Conservation (phyloP, 2,113 vertebrate species). For the Leucoraja erinaceus region DNA sequence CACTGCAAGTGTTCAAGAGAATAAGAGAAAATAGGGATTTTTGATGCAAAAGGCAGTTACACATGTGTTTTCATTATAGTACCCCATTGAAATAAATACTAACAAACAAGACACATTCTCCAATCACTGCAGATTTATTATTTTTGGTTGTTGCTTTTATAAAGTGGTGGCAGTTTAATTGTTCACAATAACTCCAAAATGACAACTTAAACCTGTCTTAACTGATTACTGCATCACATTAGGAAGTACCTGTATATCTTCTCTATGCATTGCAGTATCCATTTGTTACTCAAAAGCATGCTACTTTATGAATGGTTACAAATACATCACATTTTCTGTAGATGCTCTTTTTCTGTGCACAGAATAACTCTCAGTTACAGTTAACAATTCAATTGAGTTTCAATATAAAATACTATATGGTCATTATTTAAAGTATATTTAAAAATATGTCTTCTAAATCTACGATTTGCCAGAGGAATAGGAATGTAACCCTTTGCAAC, state of each 20-base stretch:
- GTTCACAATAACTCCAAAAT: neutral
- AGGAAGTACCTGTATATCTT: neutral
- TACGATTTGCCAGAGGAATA: neutral
- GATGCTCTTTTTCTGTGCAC: neutral
- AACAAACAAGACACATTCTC: neutral
- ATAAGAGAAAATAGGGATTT: neutral
- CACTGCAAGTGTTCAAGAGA: neutral
- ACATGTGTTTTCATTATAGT: neutral
- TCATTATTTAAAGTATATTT: neutral
- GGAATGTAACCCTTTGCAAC: conserved; percentile 24
- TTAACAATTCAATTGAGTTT: neutral
- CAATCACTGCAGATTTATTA: neutral
- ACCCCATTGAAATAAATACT: neutral
- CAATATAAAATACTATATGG: conserved; percentile 4
- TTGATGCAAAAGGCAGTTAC: neutral
- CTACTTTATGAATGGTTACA: neutral
- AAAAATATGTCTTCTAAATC: neutral
- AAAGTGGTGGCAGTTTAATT: conserved; percentile 8
- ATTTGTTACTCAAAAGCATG: conserved; percentile 1
- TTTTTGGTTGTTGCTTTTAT: neutral
- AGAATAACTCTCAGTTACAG: neutral
- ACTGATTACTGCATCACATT: conserved; percentile 6
- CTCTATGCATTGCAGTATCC: neutral
- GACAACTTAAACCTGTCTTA: conserved; percentile 29
- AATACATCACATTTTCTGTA: neutral